Conservation (phyloP, 2,888 invertebrate genomes). For the Drosophila ustulata region DNA sequence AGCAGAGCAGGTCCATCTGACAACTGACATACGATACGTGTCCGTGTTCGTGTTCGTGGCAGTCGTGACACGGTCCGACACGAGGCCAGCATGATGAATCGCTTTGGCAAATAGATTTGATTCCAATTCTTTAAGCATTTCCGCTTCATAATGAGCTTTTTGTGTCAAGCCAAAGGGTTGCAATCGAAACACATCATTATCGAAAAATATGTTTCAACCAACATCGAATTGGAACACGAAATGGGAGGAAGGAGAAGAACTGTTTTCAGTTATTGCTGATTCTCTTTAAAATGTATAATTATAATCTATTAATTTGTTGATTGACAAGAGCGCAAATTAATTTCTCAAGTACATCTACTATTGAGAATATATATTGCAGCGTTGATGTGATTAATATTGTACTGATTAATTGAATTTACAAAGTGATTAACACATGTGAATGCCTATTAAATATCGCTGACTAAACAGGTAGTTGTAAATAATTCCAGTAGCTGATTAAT, state of each 20-base stretch:
- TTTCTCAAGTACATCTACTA: neutral
- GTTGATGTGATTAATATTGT: neutral
- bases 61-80: neutral
- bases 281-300: neutral
- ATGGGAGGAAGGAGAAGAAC: neutral
- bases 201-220: neutral
- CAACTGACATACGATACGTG: slow-evolving; percentile 38
- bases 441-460: neutral
- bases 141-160: slow-evolving; percentile 66
- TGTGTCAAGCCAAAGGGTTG: slow-evolving; percentile 24
- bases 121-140: slow-evolving; percentile 64
- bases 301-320: neutral
- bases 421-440: neutral
- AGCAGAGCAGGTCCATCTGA: slow-evolving; percentile 21
- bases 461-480: neutral
- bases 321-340: neutral
- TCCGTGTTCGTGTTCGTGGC: neutral
- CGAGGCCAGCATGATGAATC: slow-evolving; percentile 20
- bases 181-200: slow-evolving; percentile 1
- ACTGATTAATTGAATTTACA: neutral
- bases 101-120: slow-evolving; percentile 50
- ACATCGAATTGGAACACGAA: too few relatives aligned
- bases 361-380: neutral
- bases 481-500: too few relatives aligned
- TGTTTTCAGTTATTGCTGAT: neutral